These are phyloP conservation scores for Rhagophthalmus giganteus DNA, from an alignment of 2,888 invertebrate species.

Conservation along the genomic window DNA sequence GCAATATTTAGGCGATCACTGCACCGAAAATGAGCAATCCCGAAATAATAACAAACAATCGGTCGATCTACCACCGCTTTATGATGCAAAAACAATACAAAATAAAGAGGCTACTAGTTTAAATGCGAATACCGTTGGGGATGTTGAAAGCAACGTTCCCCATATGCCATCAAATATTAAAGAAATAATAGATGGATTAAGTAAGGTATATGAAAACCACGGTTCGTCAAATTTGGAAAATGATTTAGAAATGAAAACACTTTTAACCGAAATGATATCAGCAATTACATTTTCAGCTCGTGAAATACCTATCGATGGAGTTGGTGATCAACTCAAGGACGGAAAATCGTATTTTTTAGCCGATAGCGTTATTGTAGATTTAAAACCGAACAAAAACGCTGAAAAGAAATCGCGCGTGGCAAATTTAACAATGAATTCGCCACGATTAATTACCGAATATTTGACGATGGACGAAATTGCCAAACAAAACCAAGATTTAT, in stretches of 20 bases:
- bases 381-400: slow-evolving; percentile 52
- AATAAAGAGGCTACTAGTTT: no score
- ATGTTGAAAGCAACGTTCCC: no score
- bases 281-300: slow-evolving; percentile 55
- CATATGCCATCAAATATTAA: no score
- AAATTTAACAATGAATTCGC: slow-evolving; percentile 52
- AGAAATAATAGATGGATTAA: no score
- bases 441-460: slow-evolving; percentile 44
- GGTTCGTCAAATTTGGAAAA: neutral
- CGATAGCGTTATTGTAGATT: slow-evolving; percentile 46
- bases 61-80: no score
- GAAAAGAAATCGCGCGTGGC: slow-evolving; percentile 55
- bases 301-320: slow-evolving; percentile 54
- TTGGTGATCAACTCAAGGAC: slow-evolving; percentile 55
- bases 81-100: no score
- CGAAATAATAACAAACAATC: no score
- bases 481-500: slow-evolving; percentile 38
- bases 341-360: slow-evolving; percentile 45
- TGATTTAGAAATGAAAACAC: slow-evolving; percentile 37
- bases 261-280: slow-evolving; percentile 37
- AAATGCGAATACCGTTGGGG: no score
- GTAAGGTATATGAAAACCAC: neutral
- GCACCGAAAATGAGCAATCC: no score
- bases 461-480: slow-evolving; percentile 37
- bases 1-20: no score